phyloP scores from a whole-genome alignment of 2,888 invertebrate genomes.

The Phania funesta region DNA sequence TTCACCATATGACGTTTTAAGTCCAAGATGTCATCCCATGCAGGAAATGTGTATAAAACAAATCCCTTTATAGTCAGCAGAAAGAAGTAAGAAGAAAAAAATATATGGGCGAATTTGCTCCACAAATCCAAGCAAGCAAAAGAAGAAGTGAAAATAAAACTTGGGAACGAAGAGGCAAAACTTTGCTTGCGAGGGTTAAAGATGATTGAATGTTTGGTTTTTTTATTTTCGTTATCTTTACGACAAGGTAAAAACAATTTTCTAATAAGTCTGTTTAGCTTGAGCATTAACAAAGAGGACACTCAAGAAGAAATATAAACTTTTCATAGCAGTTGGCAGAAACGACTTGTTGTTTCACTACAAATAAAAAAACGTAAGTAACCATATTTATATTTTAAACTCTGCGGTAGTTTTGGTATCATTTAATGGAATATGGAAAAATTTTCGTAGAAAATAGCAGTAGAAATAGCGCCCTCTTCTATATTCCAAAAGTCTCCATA shows the following conservation, averaged over 20 bases:
- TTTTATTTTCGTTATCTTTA: background rate
- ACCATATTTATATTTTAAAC: too few species aligned
- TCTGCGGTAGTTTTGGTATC: too few species aligned
- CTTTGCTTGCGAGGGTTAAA: background rate
- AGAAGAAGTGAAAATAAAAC: background rate
- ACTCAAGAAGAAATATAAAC: background rate
- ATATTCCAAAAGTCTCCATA: too few species aligned
- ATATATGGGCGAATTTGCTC: background rate
- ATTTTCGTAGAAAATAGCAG: too few species aligned
- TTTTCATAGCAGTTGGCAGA: background rate
- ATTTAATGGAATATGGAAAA: too few species aligned
- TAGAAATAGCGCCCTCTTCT: too few species aligned
- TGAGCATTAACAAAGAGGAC: conserved; percentile 1
- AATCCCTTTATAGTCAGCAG: conserved; percentile 56
- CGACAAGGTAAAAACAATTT: conserved; percentile 41
- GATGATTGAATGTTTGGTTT: conserved; percentile 48
- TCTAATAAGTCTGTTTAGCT: conserved; percentile 4
- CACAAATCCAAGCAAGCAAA: conserved; percentile 13
- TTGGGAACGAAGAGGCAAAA: conserved; percentile 12
- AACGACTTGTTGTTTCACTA: background rate
- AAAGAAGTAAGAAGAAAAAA: background rate
- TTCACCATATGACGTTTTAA: conserved; percentile 63
- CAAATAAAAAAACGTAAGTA: background rate
- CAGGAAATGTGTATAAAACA: conserved; percentile 67
- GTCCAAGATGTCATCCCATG: conserved; percentile 59